These are phyloP conservation scores for Solenopsis invicta DNA, from an alignment of 1,140 invertebrate species.

Conservation along the genomic window DNA sequence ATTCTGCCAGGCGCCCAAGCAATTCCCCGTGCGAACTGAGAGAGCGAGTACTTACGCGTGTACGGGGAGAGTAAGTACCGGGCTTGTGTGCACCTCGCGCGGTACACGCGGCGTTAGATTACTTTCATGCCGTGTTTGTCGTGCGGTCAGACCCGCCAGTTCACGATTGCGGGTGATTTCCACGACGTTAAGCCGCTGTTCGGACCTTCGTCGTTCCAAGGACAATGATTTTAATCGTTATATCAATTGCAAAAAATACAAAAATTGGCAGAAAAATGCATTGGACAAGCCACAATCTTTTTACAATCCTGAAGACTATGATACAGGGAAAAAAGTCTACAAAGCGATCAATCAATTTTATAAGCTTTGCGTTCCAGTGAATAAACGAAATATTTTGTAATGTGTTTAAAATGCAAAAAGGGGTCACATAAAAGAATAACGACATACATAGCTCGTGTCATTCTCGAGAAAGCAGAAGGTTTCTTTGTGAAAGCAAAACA, in stretches of 20 bases:
- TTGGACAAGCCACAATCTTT: not conserved
- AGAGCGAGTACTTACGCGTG: slow-evolving; percentile 67
- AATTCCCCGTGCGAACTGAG: slow-evolving; percentile 61
- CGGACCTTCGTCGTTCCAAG: slow-evolving; percentile 17
- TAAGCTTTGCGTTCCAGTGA: not conserved
- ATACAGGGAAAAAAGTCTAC: not conserved
- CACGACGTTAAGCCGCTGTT: slow-evolving; percentile 55
- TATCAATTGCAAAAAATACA: not conserved
- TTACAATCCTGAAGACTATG: not conserved
- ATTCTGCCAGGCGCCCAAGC: slow-evolving; percentile 58
- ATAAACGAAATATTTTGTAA: not conserved
- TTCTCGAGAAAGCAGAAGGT: not conserved
- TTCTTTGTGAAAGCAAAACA: not conserved
- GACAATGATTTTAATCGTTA: not conserved
- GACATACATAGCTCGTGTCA: not conserved
- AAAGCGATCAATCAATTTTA: not conserved
- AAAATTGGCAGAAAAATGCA: not conserved
- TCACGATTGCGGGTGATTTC: slow-evolving; percentile 62
- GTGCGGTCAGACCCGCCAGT: slow-evolving; percentile 46
- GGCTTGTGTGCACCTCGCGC: slow-evolving; percentile 39
- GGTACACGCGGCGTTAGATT: slow-evolving; percentile 76
- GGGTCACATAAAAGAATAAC: not conserved
- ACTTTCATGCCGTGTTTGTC: slow-evolving; percentile 73
- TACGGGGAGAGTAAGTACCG: slow-evolving; percentile 66
- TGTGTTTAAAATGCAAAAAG: not conserved